Evolutionary conservation across 2,797 vertebrate species (phyloP), one percentile per base, ranked within the genome.

Genomic region (Cryptoblepharus egeriae): DNA sequence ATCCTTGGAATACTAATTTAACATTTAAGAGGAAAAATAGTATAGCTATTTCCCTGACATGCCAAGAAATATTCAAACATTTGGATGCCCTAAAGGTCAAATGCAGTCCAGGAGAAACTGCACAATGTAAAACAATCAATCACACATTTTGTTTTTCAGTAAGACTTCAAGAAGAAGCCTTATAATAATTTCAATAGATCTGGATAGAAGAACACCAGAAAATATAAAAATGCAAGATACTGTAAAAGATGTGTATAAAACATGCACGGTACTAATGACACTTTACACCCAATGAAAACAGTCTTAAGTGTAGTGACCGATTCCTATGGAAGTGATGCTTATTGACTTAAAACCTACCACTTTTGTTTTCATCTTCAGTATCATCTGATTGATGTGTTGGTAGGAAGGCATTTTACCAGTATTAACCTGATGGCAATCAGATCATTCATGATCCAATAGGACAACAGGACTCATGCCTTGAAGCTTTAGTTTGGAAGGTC

Each of bases 281-380:
- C 28, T 42, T 7, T 75, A 11, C 65, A 55, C 22, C n/a, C 73
- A 61, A 35, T 30, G 13, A 75, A 39, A 73, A 1, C 45, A n/a
- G 11, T 77, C 6, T 49, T 81, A 77, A 65, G 71, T n/a, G 22
- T 37, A 49, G 35, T 30, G 26, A 37, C 55, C 52, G 37, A 71
- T 45, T 71, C 81, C 26, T 71, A 20, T 75, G 35, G 3, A 8
- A 67, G 20, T 8, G 7, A 77, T 84, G 4, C 30, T n/a, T 7
- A 18, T 64, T 74, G 69, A 70, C 4, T 28, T 42, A 35, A 35
- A 57, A 68, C 49, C 8, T 64, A 24, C 20, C 81, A 37, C 3
- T 85, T 81, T 79, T 57, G 16, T 74, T 87, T 84, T 83, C 2
- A 64, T 52, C 81, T 70, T 74, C 9, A 61, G 7, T 74, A 42